Evolutionary conservation across 2,888 invertebrate species (phyloP).

Genomic region (Zaprionus lineosus): DNA sequence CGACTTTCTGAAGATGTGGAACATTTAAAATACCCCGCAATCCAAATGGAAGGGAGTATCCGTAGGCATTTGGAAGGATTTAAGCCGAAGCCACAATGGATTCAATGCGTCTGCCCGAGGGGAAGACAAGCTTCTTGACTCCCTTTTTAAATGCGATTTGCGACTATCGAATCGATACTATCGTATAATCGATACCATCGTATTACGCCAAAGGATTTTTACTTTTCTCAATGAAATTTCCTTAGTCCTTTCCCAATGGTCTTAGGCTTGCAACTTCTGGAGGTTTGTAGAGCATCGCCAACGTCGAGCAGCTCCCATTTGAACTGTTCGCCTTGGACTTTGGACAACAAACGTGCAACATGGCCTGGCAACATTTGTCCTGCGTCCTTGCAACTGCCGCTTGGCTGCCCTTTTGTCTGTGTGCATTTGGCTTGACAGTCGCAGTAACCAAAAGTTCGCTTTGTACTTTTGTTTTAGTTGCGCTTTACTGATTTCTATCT

Average conservation of each 20-base stretch:
- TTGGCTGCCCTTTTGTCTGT: slow-evolving; percentile 47
- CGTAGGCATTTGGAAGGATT: too few species aligned
- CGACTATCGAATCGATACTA: too few species aligned
- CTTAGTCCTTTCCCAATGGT: too few species aligned
- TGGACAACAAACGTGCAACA: slow-evolving; percentile 57
- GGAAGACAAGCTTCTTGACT: too few species aligned
- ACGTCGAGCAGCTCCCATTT: slow-evolving; percentile 21
- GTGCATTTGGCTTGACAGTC: slow-evolving; percentile 69
- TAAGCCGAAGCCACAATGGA: too few species aligned
- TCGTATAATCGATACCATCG: too few species aligned
- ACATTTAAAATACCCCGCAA: slow-evolving; percentile 25
- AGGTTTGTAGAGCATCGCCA: slow-evolving; percentile 9
- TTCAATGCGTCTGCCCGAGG: too few species aligned
- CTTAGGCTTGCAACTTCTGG: too few species aligned
- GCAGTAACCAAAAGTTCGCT: slow-evolving; percentile 63
- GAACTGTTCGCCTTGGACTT: slow-evolving; percentile 11
- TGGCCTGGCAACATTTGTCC: slow-evolving; percentile 60
- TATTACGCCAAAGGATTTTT: too few species aligned
- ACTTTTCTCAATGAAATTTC: too few species aligned
- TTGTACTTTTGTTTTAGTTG: slow-evolving; percentile 59
- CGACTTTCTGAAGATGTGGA: slow-evolving; percentile 33
- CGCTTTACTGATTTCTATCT: slow-evolving; percentile 51
- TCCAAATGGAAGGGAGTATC: too few species aligned
- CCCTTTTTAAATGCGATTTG: too few species aligned
- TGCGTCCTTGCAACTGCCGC: slow-evolving; percentile 38